These are phyloP conservation scores for Ambastaia sidthimunki DNA, from an alignment of 2,797 vertebrate genomes.

Conservation along the genomic window DNA sequence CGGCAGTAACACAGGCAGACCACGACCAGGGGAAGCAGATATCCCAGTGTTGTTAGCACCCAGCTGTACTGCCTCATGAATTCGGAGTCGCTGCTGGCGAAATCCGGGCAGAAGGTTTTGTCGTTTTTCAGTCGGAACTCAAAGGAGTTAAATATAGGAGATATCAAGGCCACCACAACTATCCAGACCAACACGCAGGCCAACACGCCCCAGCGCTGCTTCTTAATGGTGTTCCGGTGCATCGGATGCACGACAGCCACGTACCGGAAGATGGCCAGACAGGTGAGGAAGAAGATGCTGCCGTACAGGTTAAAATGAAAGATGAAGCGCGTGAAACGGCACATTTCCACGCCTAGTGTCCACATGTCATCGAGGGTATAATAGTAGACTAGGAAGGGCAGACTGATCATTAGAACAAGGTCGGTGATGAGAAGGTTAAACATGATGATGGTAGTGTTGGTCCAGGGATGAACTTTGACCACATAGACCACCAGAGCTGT, in stretches of 20 bases:
- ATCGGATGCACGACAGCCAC: conserved; percentile 76
- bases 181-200: conserved; percentile 75
- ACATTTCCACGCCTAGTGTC: conserved; percentile 82
- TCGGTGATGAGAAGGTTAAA: conserved; percentile 84
- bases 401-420: conserved; percentile 78
- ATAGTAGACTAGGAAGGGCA: conserved; percentile 86
- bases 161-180: conserved; percentile 54
- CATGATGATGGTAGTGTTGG: conserved; percentile 84
- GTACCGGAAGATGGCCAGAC: conserved; percentile 83
- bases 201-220: conserved; percentile 74
- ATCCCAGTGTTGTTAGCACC: conserved; percentile 67
- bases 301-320: conserved; percentile 87
- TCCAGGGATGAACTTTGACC: conserved; percentile 86
- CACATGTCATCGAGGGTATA: conserved; percentile 72
- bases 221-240: conserved; percentile 73
- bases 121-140: not conserved
- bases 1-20: conserved; percentile 69
- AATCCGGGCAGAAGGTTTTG: conserved; percentile 68
- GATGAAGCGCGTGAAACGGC: conserved; percentile 80
- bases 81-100: conserved; percentile 59
- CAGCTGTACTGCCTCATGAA: conserved; percentile 54
- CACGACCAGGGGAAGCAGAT: conserved; percentile 65
- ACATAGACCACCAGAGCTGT: conserved; percentile 78
- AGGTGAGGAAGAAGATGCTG: conserved; percentile 86
- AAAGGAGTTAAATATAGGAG: conserved; percentile 63